Base-by-base conservation (phyloP, 2,797 vertebrate genomes). In the Premnoplex brunnescens region DNA sequence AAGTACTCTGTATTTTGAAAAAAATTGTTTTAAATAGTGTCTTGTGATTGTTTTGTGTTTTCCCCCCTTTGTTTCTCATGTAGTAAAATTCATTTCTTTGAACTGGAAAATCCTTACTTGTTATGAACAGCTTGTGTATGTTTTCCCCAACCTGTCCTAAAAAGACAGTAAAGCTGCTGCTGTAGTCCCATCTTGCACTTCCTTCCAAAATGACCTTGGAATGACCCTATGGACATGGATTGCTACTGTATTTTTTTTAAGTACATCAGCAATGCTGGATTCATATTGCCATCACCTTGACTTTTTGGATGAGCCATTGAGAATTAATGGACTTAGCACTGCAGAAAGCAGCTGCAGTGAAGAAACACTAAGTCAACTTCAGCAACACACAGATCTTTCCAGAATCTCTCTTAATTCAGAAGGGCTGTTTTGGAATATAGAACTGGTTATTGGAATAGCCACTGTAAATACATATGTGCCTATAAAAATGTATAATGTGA, bases 61-160 rank as follows among this genome's bases (percentile, higher is more conserved):
- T 87, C 68, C 88, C 19, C 69, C 37, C 23, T 94, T 89, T 6
- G 5, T 81, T 74, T 95, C 85, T 96, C 14, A 44, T 75, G 39
- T 74, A 91, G 85, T 91, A 84, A 88, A 93, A 91, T 60, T 48
- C 2, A 14, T 96, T 95, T 86, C 44, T 90, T 83, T 81, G n/a
- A 96, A 95, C 85, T 88, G 95, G 96, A 97, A 97, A 91, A 89
- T 69, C 60, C 28, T 85, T 95, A 58, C 32, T 91, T 58, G 4
- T 78, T 44, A 59, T 68, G 76, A 89, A 81, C 78, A 67, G 49
- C 30, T 77, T 55, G 28, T 44, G 27, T 84, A 71, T 5, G 12
- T 85, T 94, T 95, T 94, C 55, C 88, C 36, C 39, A 87, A 5
- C 48, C 48, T 95, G 73, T 84, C 87, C 67, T 84, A 54, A 86